phyloP scores from a whole-genome alignment of 2,797 vertebrate species.

The Echeneis naucrates region DNA sequence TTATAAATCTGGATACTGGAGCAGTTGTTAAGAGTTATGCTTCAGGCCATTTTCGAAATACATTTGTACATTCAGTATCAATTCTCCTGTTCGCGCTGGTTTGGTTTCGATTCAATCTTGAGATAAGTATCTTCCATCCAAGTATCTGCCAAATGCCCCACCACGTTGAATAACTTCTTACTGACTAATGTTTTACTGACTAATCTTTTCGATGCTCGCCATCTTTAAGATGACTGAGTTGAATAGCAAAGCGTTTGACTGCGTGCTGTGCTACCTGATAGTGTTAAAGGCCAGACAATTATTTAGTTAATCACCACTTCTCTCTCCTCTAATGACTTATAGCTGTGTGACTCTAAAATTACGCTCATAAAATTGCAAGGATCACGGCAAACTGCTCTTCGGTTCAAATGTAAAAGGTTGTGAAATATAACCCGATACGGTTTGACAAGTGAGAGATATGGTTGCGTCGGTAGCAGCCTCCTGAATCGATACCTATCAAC shows the following conservation, averaged over 20 bases:
- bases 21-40: not conserved
- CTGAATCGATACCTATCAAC: no score
- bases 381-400: constrained; percentile 16
- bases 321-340: constrained; percentile 21
- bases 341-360: constrained; percentile 39
- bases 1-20: constrained; percentile 1
- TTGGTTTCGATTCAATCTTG: not conserved
- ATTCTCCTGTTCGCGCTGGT: not conserved
- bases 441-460: no score
- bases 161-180: no score
- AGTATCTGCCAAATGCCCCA: no score
- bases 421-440: no score
- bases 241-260: not conserved
- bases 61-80: not conserved
- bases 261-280: not conserved
- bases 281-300: not conserved
- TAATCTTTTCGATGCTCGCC: no score
- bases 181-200: no score
- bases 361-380: constrained; percentile 28
- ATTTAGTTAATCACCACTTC: constrained; percentile 8
- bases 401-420: no score
- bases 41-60: not conserved
- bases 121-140: not conserved
- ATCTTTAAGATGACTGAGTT: no score
- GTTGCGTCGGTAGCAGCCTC: no score